These are phyloP conservation scores for Eudemis profundana DNA, from an alignment of 2,888 invertebrate species.

Conservation along the genomic window DNA sequence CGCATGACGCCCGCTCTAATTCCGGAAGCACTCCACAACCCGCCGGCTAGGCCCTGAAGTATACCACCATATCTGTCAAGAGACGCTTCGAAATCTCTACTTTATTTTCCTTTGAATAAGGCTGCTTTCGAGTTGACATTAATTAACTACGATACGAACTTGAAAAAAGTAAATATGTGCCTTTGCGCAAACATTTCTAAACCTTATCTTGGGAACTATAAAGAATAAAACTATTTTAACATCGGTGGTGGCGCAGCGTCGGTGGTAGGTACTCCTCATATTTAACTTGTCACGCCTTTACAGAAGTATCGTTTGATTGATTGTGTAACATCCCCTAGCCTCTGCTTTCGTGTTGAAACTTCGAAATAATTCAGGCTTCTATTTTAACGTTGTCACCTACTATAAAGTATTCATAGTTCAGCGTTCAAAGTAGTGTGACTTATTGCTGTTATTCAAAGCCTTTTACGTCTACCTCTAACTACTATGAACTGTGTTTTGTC, in stretches of 20 bases:
- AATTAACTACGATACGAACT: constrained; percentile 2
- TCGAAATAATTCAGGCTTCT: constrained; percentile 27
- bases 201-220: constrained; percentile 27
- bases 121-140: constrained; percentile 1
- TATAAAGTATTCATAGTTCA: constrained; percentile 24
- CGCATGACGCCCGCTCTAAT: constrained; percentile 69
- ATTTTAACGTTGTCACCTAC: constrained; percentile 26
- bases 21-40: constrained; percentile 66
- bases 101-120: neutral
- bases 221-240: constrained; percentile 26
- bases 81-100: neutral
- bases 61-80: constrained; percentile 37
- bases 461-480: neutral
- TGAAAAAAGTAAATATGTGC: constrained; percentile 5
- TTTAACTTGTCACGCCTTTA: constrained; percentile 42
- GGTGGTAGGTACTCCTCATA: constrained; percentile 22
- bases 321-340: constrained; percentile 36
- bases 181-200: constrained; percentile 37
- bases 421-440: neutral
- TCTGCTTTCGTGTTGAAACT: constrained; percentile 31
- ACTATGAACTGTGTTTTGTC: too few species aligned
- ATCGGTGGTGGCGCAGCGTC: constrained; percentile 19
- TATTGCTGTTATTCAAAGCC: constrained; percentile 1
- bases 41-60: constrained; percentile 52
- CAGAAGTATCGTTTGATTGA: constrained; percentile 40